These are phyloP conservation scores for Drosophila putrida DNA, from an alignment of 2,888 invertebrate species.

Conservation along the genomic window DNA sequence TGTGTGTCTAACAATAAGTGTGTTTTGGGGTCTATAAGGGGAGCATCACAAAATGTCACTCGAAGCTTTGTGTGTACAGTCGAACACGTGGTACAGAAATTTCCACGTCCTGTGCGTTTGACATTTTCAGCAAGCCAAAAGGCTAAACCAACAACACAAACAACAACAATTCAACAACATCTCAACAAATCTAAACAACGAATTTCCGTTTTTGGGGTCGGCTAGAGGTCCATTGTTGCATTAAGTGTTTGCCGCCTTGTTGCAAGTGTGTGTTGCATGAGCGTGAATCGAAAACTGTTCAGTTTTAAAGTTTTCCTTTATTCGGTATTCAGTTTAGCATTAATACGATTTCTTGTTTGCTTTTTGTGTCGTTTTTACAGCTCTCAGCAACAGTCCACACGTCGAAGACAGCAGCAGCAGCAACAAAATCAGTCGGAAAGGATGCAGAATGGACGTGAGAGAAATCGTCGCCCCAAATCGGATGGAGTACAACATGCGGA, in stretches of 20 bases:
- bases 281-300: slow-evolving; percentile 23
- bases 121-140: slow-evolving; percentile 51
- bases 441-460: slow-evolving; percentile 81
- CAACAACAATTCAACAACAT: slow-evolving; percentile 8
- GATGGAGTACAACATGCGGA: slow-evolving; percentile 84
- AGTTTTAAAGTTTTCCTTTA: slow-evolving; percentile 29
- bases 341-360: slow-evolving; percentile 32
- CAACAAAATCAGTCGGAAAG: slow-evolving; percentile 73
- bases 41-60: slow-evolving; percentile 35
- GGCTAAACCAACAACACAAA: slow-evolving; percentile 9
- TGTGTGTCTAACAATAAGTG: background rate
- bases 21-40: background rate
- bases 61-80: slow-evolving; percentile 36
- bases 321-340: slow-evolving; percentile 17
- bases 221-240: slow-evolving; percentile 31
- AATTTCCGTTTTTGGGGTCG: slow-evolving; percentile 39
- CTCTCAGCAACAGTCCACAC: slow-evolving; percentile 77
- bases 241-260: slow-evolving; percentile 33
- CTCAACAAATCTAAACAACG: slow-evolving; percentile 46
- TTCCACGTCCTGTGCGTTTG: slow-evolving; percentile 52
- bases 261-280: slow-evolving; percentile 25
- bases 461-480: slow-evolving; percentile 83
- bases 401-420: slow-evolving; percentile 80
- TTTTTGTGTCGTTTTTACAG: slow-evolving; percentile 58
- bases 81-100: slow-evolving; percentile 43